phyloP scores from a whole-genome alignment of 1,140 invertebrate genomes.

The Zelostemma sp. region DNA sequence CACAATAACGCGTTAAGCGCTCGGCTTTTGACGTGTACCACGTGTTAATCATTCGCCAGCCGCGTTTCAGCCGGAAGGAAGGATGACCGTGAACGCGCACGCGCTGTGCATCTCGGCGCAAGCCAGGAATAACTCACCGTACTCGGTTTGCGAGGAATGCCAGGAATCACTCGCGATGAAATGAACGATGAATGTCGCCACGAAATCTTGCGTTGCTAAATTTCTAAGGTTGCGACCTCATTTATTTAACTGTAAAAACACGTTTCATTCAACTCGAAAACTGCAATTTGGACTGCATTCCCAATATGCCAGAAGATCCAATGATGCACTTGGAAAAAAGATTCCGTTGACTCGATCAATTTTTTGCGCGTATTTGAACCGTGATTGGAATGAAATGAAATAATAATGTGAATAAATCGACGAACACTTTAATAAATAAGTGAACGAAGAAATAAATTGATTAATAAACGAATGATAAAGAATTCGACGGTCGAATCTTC shows the following conservation, averaged over 20 bases:
- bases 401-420: too few relatives aligned
- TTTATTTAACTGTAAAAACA: conserved; percentile 6
- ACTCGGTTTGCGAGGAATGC: conserved; percentile 40
- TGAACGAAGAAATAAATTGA: too few relatives aligned
- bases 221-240: too few relatives aligned
- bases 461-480: too few relatives aligned
- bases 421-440: too few relatives aligned
- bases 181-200: conserved; percentile 33
- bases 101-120: conserved; percentile 39
- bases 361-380: too few relatives aligned
- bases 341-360: too few relatives aligned
- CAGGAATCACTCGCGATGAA: conserved; percentile 51
- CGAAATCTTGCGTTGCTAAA: conserved; percentile 9
- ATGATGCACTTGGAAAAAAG: too few relatives aligned
- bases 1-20: conserved; percentile 25
- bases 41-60: conserved; percentile 46
- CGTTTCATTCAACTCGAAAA: neutral
- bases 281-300: too few relatives aligned
- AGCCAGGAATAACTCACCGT: conserved; percentile 51
- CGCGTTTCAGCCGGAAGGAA: conserved; percentile 53
- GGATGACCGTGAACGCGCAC: conserved; percentile 38
- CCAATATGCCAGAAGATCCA: too few relatives aligned
- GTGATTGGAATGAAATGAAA: too few relatives aligned
- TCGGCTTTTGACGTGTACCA: conserved; percentile 48
- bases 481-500: too few relatives aligned